Evolutionary conservation across 2,113 vertebrate species (phyloP).

Genomic region (Zosterops borbonicus): DNA sequence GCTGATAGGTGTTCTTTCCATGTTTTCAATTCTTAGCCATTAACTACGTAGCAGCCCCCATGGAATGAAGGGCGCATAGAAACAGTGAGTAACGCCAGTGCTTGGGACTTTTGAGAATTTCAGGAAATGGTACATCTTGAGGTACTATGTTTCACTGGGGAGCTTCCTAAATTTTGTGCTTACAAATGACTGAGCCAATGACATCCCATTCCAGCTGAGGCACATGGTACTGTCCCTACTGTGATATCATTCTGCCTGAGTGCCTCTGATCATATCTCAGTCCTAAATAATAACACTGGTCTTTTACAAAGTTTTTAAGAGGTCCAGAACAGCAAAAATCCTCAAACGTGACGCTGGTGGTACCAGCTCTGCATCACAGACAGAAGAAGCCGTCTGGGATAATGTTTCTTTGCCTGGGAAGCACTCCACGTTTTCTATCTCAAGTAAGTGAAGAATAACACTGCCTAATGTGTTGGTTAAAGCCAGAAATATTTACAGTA

Average conservation of each 20-base stretch:
- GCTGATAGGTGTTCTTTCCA: accelerated
- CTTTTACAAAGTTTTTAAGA: not conserved
- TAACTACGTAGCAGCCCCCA: not conserved
- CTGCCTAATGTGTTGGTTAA: not conserved
- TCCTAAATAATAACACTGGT: not conserved
- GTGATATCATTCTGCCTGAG: accelerated
- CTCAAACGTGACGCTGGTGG: not conserved
- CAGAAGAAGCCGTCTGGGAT: not conserved
- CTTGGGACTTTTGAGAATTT: not conserved
- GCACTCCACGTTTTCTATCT: not conserved
- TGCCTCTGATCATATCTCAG: not conserved
- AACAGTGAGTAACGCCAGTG: not conserved
- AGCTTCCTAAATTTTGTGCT: not conserved
- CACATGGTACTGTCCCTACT: accelerated
- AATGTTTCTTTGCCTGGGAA: not conserved
- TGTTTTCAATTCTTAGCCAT: not conserved
- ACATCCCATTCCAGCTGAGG: not conserved
- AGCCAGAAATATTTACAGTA: not conserved
- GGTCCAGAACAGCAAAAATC: not conserved
- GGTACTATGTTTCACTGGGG: not conserved
- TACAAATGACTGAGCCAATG: not conserved
- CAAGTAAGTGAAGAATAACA: not conserved
- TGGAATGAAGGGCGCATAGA: not conserved
- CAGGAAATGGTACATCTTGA: not conserved
- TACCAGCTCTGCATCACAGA: not conserved